Evolutionary conservation across 1,140 invertebrate genomes (phyloP), one percentile per base, ranked within the genome.

Genomic region (Lamellibrachia luymesi): DNA sequence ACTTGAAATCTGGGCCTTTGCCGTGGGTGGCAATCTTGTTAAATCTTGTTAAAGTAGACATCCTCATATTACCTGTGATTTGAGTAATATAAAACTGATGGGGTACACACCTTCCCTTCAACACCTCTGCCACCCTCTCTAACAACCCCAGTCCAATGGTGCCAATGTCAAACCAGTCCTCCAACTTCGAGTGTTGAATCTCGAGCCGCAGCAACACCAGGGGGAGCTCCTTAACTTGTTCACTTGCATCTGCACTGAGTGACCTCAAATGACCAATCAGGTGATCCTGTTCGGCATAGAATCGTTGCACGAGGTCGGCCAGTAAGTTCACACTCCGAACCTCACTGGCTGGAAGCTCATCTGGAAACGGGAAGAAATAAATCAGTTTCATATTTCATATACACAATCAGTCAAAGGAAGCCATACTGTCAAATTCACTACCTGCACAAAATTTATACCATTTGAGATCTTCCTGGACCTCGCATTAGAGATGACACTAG

Each of bases 151-250:
- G 93, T 51, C 92, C 92, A 5, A 95, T 51, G 25, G 95, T 93
- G 8, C 94, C 95, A 27, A 94, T 93, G 91, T 95, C 95, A 95
- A 94, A 95, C 92, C 95, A 94, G 49, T 95, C 94, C 92, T 95
- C 95, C 50, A 94, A 92, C 50, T 94, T 93, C 0, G 94, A 93
- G 52, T 92, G 51, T 50, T 93, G 94, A n/a, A 93, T 94, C 92
- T 96, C 95, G 38, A 95, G n/a, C 91, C 94, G 94, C 4, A 93
- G 25, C 89, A 93, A 90, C 51, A 90, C 56, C 49, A 95, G 92
- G 80, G 94, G 92, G 1, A 95, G 93, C 91, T 95, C 94, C 52
- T 94, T 94, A 51, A 95, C 93, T 91, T 94, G 94, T 50, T 92
- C 50, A 93, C 94, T 94, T 17, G 94, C 94, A 80, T 94, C 94